A percentile compares a stretch with the other conserved stretches of the same genome.
Evolutionary conservation across 1,140 invertebrate species (phyloP).

Genomic region (Glossosoma conforme): DNA sequence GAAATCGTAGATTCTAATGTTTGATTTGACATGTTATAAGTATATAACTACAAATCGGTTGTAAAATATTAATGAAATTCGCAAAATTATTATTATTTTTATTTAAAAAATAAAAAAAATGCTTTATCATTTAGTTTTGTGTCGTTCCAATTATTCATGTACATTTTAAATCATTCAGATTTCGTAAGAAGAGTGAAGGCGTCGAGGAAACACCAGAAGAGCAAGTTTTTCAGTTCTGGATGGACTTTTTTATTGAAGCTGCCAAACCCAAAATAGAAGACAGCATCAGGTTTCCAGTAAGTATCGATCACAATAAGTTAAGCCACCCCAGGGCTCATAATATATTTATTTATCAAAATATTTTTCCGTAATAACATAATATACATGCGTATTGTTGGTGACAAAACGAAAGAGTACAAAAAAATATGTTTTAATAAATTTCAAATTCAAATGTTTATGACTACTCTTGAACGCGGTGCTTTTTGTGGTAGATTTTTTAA

Average conservation of each 20-base stretch:
- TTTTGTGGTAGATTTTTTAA: too few relatives aligned
- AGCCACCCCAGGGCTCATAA: not conserved
- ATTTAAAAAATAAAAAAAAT: not conserved
- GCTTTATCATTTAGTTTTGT: not conserved
- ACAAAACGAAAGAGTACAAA: too few relatives aligned
- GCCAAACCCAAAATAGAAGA: slow-evolving; percentile 68
- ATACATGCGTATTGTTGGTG: too few relatives aligned
- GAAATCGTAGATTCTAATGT: too few relatives aligned
- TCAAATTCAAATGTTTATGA: too few relatives aligned
- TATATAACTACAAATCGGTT: too few relatives aligned
- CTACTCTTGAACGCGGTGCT: too few relatives aligned
- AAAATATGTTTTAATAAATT: too few relatives aligned
- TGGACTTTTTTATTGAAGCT: slow-evolving; percentile 97
- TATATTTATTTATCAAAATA: not conserved
- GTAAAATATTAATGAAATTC: too few relatives aligned
- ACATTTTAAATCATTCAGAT: slow-evolving; percentile 49
- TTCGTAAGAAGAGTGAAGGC: slow-evolving; percentile 77
- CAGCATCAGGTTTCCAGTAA: slow-evolving; percentile 84
- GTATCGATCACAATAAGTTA: too few relatives aligned
- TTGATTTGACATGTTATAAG: too few relatives aligned
- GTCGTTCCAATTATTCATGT: slow-evolving; percentile 5
- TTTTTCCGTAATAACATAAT: not conserved
- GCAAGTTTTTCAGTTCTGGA: slow-evolving; percentile 94
- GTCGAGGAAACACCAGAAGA: slow-evolving; percentile 68
- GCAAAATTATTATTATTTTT: too few relatives aligned